phyloP scores from a whole-genome alignment of 2,113 vertebrate genomes.

The Salminus brasiliensis region DNA sequence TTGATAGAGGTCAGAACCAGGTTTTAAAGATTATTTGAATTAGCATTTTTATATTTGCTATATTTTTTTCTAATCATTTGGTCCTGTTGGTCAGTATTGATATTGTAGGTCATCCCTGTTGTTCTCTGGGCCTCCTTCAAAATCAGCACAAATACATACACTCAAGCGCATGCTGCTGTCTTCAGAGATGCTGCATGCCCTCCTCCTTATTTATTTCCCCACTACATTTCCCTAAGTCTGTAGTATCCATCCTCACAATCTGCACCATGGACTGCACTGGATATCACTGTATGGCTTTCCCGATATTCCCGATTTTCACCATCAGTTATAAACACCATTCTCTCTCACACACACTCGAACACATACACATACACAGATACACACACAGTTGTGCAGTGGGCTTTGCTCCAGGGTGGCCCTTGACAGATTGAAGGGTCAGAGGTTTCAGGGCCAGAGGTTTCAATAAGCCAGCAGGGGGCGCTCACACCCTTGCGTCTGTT shows the following conservation, averaged over 20 bases:
- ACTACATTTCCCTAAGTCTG: conserved; percentile 9
- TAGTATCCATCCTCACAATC: not conserved
- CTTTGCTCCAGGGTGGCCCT: conserved; percentile 37
- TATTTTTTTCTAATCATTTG: too few species aligned
- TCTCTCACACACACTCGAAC: not conserved
- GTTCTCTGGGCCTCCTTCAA: too few species aligned
- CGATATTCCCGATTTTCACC: not conserved
- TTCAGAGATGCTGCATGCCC: not conserved
- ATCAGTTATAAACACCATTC: not conserved
- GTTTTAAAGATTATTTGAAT: too few species aligned
- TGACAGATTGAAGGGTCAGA: conserved; percentile 45
- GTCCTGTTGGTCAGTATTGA: too few species aligned
- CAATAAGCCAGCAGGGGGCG: conserved; percentile 92
- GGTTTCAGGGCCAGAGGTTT: conserved; percentile 50
- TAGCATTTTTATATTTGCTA: too few species aligned
- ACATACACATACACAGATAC: too few species aligned
- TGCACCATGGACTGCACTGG: conserved; percentile 1
- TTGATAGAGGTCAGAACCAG: too few species aligned
- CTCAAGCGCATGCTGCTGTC: too few species aligned
- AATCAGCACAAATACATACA: too few species aligned
- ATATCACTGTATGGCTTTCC: not conserved
- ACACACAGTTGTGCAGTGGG: conserved; percentile 12
- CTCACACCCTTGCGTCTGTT: conserved; percentile 83
- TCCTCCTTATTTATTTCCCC: not conserved
- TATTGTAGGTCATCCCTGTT: too few species aligned